Base-by-base conservation (phyloP, 1,140 invertebrate species). In the Microplitis mediator region DNA sequence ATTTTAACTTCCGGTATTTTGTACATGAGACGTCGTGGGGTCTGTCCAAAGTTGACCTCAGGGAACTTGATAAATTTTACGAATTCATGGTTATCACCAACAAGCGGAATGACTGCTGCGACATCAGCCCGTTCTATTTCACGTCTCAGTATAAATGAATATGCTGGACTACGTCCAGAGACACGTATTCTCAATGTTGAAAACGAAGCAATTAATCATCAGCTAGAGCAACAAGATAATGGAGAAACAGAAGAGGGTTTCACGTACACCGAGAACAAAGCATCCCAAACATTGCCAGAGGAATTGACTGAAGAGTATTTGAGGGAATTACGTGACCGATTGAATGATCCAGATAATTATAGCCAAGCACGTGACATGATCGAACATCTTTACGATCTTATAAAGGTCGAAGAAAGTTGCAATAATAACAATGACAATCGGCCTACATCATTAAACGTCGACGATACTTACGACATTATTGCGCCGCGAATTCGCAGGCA, bases 331-430 rank as follows among this genome's bases (percentile, higher is more conserved):
- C 87, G 91, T 66, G 90, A 92, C 66, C 91, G 90, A 76, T 80
- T 94, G 2, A 91, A 93, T 71, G 91, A 92, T 79, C 93, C 93
- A 0, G 89, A 92, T 56, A 91, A 92, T 69, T 93, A 93, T 75
- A 89, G 91, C 54, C 91, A 93, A 77, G 93, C 93, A 1, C 88
- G 91, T 31, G 92, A 93, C 82, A 93, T 93, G 88, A 94, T 94
- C 64, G 93, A 94, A 78, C 91, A 93, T 73, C 83, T 94, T 3
- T 94, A 94, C 76, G 93, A 94, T 81, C 87, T 93, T 32, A 93
- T 94, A 60, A 93, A 93, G 78, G 90, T 93, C 1, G 91, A 93
- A 78, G 92, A 93, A 74, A 92, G 87, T 51, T 91, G 90, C 75
- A 92, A 91, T 75, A 89, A 89, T 36, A 91, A 91, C 74, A 89